phyloP scores from a whole-genome alignment of 2,888 invertebrate species.

The Hermaeophaga mercurialis region DNA sequence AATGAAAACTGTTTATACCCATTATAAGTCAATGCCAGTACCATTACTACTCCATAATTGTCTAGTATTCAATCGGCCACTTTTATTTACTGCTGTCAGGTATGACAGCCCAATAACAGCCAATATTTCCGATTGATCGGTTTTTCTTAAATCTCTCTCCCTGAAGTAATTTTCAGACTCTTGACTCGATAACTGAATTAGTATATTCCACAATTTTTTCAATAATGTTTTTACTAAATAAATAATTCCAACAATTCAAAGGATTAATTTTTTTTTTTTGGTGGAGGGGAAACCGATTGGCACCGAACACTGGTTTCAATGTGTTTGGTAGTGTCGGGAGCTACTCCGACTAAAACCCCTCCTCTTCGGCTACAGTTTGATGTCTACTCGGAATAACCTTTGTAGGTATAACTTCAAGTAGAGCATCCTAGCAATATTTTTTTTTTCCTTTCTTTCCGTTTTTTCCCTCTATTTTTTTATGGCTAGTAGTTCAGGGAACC shows the following conservation, averaged over 20 bases:
- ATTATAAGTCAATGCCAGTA: not conserved
- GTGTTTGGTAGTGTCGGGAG: too few species aligned
- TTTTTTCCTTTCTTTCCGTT: too few species aligned
- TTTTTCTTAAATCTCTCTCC: not conserved
- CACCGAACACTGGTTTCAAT: too few species aligned
- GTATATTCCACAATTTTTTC: conserved; percentile 3
- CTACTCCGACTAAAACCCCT: too few species aligned
- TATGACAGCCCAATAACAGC: conserved; percentile 4
- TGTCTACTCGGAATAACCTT: too few species aligned
- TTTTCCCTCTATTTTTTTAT: too few species aligned
- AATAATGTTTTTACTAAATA: conserved; percentile 6
- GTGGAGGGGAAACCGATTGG: too few species aligned
- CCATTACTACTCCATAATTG: conserved; percentile 4
- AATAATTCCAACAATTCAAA: conserved; percentile 2
- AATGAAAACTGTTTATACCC: conserved; percentile 1
- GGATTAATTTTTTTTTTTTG: conserved; percentile 8
- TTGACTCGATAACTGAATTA: not conserved
- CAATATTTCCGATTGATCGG: not conserved
- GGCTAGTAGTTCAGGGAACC: too few species aligned
- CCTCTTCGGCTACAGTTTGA: too few species aligned
- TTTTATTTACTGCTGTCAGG: conserved; percentile 2
- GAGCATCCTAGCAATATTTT: too few species aligned
- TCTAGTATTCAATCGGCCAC: not conserved
- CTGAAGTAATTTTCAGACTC: not conserved
- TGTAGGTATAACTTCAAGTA: too few species aligned